Base-by-base conservation (phyloP, 2,888 invertebrate species). In the Chrysolina haemoptera region DNA sequence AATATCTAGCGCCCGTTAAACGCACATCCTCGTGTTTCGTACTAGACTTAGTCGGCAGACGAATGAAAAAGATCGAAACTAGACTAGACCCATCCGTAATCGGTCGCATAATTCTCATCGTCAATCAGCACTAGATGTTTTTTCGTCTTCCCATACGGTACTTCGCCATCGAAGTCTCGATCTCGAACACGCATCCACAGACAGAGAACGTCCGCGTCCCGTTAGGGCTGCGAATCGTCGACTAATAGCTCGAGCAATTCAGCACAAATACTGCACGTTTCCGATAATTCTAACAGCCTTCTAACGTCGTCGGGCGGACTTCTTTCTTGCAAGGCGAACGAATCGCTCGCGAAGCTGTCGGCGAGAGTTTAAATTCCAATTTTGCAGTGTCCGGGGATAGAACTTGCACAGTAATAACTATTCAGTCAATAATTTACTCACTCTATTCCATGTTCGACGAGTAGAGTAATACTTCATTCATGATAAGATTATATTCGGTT, bases 41-140 rank as follows among this genome's bases (percentile, higher is more conserved):
- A n/a, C n/a, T n/a, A n/a, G n/a, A n/a, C n/a, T n/a, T 35, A 43
- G 20, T 11, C 11, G 18, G 20, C 20, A 53, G 53, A 53, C 20
- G 18, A 20, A 53, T 14, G 11, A 53, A 10, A 14, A 12, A 53
- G 11, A 12, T 53, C 14, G 20, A 53, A 53, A 20, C 20, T 3
- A 53, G 18, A 53, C 53, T 53, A 53, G 20, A 53, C 53, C 53
- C 53, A 14, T 53, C 53, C 4, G 18, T 53, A 53, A 12, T 53
- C 53, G 20, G 53, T 12, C 20, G 10, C 18, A 12, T 20, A 20
- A 53, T 20, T 20, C 12, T 53, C 18, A 18, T 20, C 53, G 20
- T 53, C 53, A 53, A 53, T 53, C 53, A 20, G 53, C 53, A 53
- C 53, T 53, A 53, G 53, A 20, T 53, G 53, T 53, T 53, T 53